Conservation (phyloP, 2,797 vertebrate genomes). For the Bradypodion ventrale region DNA sequence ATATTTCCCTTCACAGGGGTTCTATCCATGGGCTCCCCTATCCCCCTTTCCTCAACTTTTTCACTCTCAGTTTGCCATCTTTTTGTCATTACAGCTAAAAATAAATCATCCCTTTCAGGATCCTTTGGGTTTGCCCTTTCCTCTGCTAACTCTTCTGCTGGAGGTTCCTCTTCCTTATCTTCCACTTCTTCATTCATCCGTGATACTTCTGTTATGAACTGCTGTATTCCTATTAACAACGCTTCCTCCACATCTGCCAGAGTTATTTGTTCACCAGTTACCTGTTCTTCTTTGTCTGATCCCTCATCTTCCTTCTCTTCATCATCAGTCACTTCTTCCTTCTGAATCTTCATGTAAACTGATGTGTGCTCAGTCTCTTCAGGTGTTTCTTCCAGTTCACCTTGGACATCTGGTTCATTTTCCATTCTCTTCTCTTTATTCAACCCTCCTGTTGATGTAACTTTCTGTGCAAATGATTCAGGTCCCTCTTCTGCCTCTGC, state of each 20-base stretch:
- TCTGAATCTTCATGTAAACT: not conserved
- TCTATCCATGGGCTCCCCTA: fast-evolving
- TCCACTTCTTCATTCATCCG: fast-evolving
- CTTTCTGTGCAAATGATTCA: not conserved
- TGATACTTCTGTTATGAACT: fast-evolving
- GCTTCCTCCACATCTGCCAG: conserved; percentile 9
- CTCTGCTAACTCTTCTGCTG: fast-evolving
- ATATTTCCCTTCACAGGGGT: fast-evolving
- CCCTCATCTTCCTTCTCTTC: not conserved
- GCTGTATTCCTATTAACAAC: not conserved
- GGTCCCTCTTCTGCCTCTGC: not conserved
- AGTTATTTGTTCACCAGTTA: not conserved
- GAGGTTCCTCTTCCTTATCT: fast-evolving
- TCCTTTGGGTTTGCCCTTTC: not conserved
- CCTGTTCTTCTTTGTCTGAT: not conserved
- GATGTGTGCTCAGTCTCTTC: not conserved
- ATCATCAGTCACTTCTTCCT: not conserved
- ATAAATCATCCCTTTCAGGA: fast-evolving
- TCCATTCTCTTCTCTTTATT: not conserved
- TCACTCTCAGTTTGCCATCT: not conserved
- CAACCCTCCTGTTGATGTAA: not conserved
- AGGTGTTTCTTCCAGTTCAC: not conserved
- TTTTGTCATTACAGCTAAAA: not conserved
- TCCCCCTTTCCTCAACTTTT: fast-evolving
- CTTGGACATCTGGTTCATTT: not conserved